phyloP scores from a whole-genome alignment of 2,797 vertebrate species.

The Sebastes cheni region DNA sequence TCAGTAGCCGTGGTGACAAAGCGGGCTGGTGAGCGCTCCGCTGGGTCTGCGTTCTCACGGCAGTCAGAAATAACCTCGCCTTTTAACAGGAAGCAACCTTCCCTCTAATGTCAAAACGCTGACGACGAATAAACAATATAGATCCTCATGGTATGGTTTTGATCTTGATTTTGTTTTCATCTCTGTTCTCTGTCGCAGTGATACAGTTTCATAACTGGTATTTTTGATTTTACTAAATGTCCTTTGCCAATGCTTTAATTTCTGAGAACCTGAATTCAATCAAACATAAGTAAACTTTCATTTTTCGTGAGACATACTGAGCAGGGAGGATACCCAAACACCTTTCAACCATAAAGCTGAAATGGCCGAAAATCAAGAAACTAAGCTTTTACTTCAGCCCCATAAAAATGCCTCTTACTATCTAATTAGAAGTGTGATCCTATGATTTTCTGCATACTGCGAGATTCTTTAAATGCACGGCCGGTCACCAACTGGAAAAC shows the following conservation, averaged over 20 bases:
- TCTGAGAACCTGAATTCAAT: background rate
- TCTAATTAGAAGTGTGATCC: background rate
- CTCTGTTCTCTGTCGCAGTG: background rate
- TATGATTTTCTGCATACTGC: background rate
- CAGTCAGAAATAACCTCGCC: conserved; percentile 53
- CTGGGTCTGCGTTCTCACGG: conserved; percentile 51
- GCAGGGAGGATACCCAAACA: background rate
- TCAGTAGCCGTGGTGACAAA: conserved; percentile 67
- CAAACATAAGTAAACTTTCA: background rate
- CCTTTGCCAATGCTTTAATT: background rate
- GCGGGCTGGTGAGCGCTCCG: conserved; percentile 44
- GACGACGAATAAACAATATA: background rate
- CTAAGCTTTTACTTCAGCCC: background rate
- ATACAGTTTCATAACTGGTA: background rate
- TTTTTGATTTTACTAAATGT: background rate
- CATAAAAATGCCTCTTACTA: background rate
- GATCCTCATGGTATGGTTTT: too few species aligned
- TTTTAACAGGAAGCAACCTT: conserved; percentile 23
- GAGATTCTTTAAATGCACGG: background rate
- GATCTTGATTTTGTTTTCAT: background rate
- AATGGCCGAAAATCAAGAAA: background rate
- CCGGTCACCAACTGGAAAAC: conserved; percentile 2
- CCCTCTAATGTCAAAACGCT: background rate
- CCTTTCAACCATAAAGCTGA: background rate
- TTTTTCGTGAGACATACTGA: background rate